Conservation (phyloP, 2,797 vertebrate genomes). For the Sylvilagus floridanus region DNA sequence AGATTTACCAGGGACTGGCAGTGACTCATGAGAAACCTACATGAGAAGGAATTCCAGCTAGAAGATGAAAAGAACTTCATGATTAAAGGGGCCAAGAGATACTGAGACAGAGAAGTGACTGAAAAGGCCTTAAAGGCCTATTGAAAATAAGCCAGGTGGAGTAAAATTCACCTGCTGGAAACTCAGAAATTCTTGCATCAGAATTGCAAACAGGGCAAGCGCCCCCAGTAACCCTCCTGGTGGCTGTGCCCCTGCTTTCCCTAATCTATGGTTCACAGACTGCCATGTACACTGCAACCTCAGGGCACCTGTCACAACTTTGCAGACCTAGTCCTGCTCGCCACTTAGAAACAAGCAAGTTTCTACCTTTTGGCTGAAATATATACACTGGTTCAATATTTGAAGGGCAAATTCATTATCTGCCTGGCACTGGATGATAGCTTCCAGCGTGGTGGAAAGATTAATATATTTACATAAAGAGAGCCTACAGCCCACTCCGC, state of each 20-base stretch:
- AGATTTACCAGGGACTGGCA: conserved; percentile 62
- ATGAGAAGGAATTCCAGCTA: conserved; percentile 61
- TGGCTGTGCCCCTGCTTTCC: not conserved
- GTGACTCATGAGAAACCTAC: conserved; percentile 46
- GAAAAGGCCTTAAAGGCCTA: conserved; percentile 11
- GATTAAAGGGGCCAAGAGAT: conserved; percentile 64
- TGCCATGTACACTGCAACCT: not conserved
- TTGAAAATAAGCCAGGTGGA: conserved; percentile 22
- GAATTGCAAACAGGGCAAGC: not conserved
- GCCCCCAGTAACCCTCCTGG: not conserved
- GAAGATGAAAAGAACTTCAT: conserved; percentile 68
- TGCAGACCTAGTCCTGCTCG: not conserved
- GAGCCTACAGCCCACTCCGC: not conserved
- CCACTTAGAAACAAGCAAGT: not conserved
- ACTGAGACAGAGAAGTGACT: conserved; percentile 28
- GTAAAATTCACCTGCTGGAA: conserved; percentile 6
- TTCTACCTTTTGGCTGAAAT: conserved; percentile 58
- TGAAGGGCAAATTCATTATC: conserved; percentile 70
- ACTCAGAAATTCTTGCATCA: not conserved
- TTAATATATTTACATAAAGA: conserved; percentile 70
- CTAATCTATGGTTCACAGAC: not conserved
- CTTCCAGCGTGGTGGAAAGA: conserved; percentile 34
- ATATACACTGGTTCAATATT: conserved; percentile 45
- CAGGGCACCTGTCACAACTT: not conserved
- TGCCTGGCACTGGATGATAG: conserved; percentile 11